Evolutionary conservation across 1,140 invertebrate genomes (phyloP).

Genomic region (Ladona fulva): DNA sequence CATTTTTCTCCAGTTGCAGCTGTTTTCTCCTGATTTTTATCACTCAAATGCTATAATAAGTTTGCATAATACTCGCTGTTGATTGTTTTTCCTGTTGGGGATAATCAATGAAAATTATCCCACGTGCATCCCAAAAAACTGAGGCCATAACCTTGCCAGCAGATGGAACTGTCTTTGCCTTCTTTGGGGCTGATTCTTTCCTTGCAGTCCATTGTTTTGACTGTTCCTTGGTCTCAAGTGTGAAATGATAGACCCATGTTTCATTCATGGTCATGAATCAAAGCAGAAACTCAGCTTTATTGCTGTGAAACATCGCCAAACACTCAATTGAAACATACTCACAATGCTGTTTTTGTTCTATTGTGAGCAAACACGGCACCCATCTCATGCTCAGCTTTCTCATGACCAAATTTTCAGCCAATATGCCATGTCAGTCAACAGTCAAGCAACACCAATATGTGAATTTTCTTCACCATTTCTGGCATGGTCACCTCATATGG

Average conservation of each 20-base stretch:
- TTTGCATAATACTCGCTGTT: too few relatives aligned
- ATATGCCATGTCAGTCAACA: slow-evolving; percentile 19
- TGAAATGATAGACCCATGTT: too few relatives aligned
- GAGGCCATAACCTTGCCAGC: too few relatives aligned
- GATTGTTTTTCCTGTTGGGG: background rate
- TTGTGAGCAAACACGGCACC: too few relatives aligned
- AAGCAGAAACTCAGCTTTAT: background rate
- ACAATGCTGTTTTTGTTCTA: too few relatives aligned
- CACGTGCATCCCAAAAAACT: too few relatives aligned
- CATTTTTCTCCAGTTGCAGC: too few relatives aligned
- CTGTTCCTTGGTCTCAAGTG: background rate
- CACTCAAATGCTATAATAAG: too few relatives aligned
- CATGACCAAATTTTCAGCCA: slow-evolving; percentile 16
- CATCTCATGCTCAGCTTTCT: background rate
- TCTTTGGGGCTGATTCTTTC: background rate
- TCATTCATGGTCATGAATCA: background rate
- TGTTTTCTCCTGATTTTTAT: too few relatives aligned
- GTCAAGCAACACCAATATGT: slow-evolving; percentile 19
- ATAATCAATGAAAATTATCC: too few relatives aligned
- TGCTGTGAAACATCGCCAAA: background rate
- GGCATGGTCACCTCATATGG: slow-evolving; percentile 23
- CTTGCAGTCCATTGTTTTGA: background rate
- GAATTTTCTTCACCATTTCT: slow-evolving; percentile 24
- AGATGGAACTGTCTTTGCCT: background rate
- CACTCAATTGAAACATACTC: too few relatives aligned